Evolutionary conservation across 2,797 vertebrate genomes (phyloP).

Genomic region (Cheirogaleus major): DNA sequence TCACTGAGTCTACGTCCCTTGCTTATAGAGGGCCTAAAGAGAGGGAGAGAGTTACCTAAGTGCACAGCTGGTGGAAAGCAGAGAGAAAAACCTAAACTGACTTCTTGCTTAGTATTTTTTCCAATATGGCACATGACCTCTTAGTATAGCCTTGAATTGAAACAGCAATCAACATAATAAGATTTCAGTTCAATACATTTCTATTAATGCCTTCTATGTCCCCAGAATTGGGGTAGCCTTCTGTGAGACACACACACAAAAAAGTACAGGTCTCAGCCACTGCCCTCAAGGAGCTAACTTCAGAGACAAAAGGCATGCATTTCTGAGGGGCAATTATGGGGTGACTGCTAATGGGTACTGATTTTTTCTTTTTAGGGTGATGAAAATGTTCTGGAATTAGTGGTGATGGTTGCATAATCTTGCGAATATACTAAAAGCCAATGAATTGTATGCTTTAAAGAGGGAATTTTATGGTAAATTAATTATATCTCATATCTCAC

Average conservation of each 20-base stretch:
- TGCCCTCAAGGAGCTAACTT: not conserved
- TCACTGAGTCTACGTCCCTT: not conserved
- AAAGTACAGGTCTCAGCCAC: not conserved
- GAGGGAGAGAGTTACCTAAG: not conserved
- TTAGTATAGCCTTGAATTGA: not conserved
- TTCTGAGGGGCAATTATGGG: not conserved
- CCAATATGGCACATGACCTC: not conserved
- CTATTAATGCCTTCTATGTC: not conserved
- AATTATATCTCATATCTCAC: not conserved
- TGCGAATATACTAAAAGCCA: not conserved
- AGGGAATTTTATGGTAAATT: not conserved
- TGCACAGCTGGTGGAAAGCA: not conserved
- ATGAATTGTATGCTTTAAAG: not conserved
- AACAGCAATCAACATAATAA: not conserved
- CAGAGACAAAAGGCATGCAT: not conserved
- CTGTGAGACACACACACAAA: not conserved
- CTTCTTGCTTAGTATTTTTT: not conserved
- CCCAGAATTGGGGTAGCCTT: slow-evolving; percentile 1
- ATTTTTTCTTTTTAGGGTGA: not conserved
- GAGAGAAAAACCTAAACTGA: not conserved
- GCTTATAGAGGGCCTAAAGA: not conserved
- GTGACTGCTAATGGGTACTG: not conserved
- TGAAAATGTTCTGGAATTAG: not conserved
- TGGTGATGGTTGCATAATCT: not conserved
- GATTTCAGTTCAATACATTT: not conserved